Base-by-base conservation (phyloP, 2,113 vertebrate species). In the Oncorhynchus keta region DNA sequence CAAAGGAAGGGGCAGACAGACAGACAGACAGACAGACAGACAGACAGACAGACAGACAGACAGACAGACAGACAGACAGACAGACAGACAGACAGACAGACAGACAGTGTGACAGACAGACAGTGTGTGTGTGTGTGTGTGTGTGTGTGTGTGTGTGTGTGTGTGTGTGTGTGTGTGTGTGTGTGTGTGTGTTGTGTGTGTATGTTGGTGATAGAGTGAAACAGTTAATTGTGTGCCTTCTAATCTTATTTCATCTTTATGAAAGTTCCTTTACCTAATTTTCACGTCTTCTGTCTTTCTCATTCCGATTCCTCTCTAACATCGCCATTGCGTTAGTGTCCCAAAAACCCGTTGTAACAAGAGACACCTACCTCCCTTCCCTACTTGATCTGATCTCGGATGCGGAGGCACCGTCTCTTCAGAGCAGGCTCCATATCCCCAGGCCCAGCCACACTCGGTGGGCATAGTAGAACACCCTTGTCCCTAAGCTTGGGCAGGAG, bases 311-410 rank as follows among this genome's bases (percentile, higher is more conserved):
- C 22, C 48, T 26, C 51, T 16, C 39, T 39, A 9, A 39, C 39
- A 39, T 39, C 35, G 8, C 35, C 35, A 39, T 39, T 45, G 39
- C 9, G 2, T 45, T 45, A 45, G 8, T 45, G 39, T 45, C 39
- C 39, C 39, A 45, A 11, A 45, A 45, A 9, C 39, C 39, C 12
- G 9, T 45, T 45, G 39, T 22, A 22, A 62, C 59, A 62, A 62
- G 3, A 13, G 26, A 72, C 5, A 70, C 68, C 18, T 76, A 93
- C 92, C 90, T 90, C 74, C 61, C 32, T 80, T 57, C 72, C 85
- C 86, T 90, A 99, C 91, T 98, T 98, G 95, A 98, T 99, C 95
- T 98, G 97, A 94, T 99, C 97, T 92, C 97, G 95, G 94, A 97
- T 97, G 91, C 97, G 95, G 88, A 99, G 94, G 85, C 97, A 99